These are phyloP conservation scores for Aphrocallistes beatrix DNA, from an alignment of 37 sponge, comb jelly and placozoan genomes.

Conservation along the genomic window DNA sequence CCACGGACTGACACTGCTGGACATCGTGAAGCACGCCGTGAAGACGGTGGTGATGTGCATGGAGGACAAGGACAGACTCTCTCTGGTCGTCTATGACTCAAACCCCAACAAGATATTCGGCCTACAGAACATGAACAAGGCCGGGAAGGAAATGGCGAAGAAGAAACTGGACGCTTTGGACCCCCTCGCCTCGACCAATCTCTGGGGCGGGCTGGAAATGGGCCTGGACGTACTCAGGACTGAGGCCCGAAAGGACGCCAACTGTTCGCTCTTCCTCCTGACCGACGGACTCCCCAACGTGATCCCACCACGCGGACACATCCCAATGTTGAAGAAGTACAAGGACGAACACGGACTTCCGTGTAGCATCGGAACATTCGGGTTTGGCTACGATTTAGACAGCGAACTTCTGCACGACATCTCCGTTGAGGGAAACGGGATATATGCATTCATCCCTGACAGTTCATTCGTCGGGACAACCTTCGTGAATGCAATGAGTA, in stretches of 20 bases:
- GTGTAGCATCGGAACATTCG: background rate
- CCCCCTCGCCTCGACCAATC: slow-evolving; percentile 8
- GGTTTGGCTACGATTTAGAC: slow-evolving; percentile 21
- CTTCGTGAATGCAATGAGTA: slow-evolving; percentile 21
- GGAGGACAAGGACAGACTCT: background rate
- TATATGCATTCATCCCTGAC: slow-evolving; percentile 22
- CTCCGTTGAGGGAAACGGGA: background rate
- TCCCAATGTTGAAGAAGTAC: slow-evolving; percentile 9
- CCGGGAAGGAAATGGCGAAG: background rate
- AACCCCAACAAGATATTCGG: background rate
- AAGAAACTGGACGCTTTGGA: background rate
- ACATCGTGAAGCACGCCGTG: slow-evolving; percentile 22
- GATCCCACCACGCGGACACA: slow-evolving; percentile 6
- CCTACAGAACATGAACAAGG: background rate
- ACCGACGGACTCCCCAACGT: slow-evolving; percentile 25
- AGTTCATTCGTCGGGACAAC: slow-evolving; percentile 22
- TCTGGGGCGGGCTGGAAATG: slow-evolving; percentile 15
- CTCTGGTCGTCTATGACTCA: background rate
- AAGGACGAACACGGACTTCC: background rate
- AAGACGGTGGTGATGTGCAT: slow-evolving; percentile 8
- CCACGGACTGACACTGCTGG: slow-evolving; percentile 15
- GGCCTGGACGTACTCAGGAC: background rate
- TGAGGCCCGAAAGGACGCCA: background rate
- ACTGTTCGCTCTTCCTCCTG: background rate
- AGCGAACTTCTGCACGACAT: slow-evolving; percentile 18